These are phyloP conservation scores for Lepisosteus osseus DNA, from an alignment of 2,113 vertebrate genomes.

Conservation along the genomic window DNA sequence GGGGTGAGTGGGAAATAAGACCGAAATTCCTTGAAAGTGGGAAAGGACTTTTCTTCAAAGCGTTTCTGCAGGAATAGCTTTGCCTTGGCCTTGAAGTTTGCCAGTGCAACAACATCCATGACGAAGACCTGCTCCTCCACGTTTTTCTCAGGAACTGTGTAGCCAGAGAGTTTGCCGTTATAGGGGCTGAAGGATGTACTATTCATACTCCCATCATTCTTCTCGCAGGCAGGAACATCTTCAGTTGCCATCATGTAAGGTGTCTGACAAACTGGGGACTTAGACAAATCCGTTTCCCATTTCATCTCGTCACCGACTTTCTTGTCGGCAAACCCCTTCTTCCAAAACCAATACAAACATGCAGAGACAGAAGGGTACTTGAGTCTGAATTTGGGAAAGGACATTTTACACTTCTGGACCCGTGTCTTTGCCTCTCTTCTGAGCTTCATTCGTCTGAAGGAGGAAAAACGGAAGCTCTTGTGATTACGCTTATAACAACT, in stretches of 20 bases:
- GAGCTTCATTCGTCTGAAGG: slow-evolving; percentile 73
- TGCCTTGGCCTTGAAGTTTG: slow-evolving; percentile 92
- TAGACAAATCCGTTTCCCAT: slow-evolving; percentile 16
- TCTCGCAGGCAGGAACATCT: slow-evolving; percentile 25
- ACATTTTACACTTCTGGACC: slow-evolving; percentile 71
- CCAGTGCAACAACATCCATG: slow-evolving; percentile 81
- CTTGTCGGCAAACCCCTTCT: slow-evolving; percentile 38
- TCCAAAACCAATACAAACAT: slow-evolving; percentile 87
- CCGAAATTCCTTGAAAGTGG: slow-evolving; percentile 91
- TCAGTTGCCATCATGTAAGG: background rate
- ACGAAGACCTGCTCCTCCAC: slow-evolving; percentile 68
- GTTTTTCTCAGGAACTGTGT: slow-evolving; percentile 35
- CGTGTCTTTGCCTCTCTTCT: slow-evolving; percentile 71
- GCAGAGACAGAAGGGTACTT: slow-evolving; percentile 78
- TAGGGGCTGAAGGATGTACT: slow-evolving; percentile 9
- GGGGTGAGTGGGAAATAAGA: slow-evolving; percentile 86
- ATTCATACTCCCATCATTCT: slow-evolving; percentile 17
- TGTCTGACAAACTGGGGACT: slow-evolving; percentile 8
- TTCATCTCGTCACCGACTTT: slow-evolving; percentile 17
- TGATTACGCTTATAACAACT: slow-evolving; percentile 44
- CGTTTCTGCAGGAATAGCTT: slow-evolving; percentile 92
- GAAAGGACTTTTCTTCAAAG: slow-evolving; percentile 89
- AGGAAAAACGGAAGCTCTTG: slow-evolving; percentile 49
- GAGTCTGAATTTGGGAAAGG: slow-evolving; percentile 81
- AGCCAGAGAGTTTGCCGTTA: slow-evolving; percentile 33